These are phyloP conservation scores for Panagrolaimus sp. DNA, from an alignment of 1,140 invertebrate species.

Conservation along the genomic window DNA sequence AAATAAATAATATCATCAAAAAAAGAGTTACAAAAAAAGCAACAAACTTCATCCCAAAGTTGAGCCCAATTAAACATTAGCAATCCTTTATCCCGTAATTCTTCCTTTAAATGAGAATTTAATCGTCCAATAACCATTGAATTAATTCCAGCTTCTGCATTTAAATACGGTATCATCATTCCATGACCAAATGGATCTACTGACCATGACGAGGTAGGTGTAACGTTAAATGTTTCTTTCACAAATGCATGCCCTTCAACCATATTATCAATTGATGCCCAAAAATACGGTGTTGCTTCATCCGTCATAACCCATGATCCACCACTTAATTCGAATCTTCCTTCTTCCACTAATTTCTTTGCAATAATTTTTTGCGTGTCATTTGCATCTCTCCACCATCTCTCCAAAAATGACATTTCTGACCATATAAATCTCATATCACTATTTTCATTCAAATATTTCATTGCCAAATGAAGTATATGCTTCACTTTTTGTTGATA, in stretches of 20 bases:
- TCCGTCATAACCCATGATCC: constrained; percentile 45
- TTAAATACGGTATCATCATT: constrained; percentile 32
- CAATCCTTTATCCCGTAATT: constrained; percentile 7
- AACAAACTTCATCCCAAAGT: constrained; percentile 16
- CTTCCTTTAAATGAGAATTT: constrained; percentile 34
- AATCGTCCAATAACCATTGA: constrained; percentile 33
- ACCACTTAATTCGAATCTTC: constrained; percentile 34
- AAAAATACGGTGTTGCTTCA: constrained; percentile 43
- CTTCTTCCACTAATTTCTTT: constrained; percentile 13
- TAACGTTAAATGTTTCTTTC: constrained; percentile 22
- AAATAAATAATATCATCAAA: neutral
- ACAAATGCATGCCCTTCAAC: constrained; percentile 36
- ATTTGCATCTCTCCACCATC: constrained; percentile 21
- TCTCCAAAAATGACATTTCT: constrained; percentile 38
- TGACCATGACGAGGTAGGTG: constrained; percentile 34
- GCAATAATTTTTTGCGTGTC: constrained; percentile 16
- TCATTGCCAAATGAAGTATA: constrained; percentile 29
- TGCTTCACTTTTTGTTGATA: constrained; percentile 29
- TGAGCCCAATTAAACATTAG: constrained; percentile 33
- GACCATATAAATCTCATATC: constrained; percentile 44
- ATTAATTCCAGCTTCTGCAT: constrained; percentile 27
- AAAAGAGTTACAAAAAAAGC: neutral
- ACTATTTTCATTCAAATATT: constrained; percentile 24
- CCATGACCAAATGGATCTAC: constrained; percentile 45
- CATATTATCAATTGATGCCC: constrained; percentile 38